These are phyloP conservation scores for Theristus sp. DNA, from an alignment of 2,888 invertebrate genomes.

Conservation along the genomic window DNA sequence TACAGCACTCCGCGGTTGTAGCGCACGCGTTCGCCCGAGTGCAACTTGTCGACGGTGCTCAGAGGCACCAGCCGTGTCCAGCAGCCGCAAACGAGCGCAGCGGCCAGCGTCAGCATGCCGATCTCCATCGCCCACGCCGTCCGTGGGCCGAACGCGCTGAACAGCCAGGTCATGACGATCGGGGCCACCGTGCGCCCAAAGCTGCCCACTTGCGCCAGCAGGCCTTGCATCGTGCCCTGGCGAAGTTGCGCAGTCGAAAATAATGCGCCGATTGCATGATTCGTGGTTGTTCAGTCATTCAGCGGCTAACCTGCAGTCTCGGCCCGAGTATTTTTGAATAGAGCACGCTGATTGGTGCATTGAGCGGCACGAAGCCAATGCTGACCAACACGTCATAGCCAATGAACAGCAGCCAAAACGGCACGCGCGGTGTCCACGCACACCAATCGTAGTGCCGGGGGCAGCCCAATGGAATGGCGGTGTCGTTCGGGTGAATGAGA, in stretches of 20 bases:
- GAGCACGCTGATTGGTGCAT: not conserved
- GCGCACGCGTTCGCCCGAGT: not conserved
- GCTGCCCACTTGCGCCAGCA: not conserved
- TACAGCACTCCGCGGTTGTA: not conserved
- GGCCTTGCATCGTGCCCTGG: no score
- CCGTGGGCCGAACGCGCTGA: not conserved
- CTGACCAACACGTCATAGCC: not conserved
- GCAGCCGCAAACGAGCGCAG: not conserved
- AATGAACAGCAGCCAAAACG: not conserved
- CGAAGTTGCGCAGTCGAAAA: no score
- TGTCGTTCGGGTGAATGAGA: not conserved
- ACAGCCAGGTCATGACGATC: not conserved
- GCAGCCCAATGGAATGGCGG: not conserved
- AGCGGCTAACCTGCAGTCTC: not conserved
- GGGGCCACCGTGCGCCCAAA: not conserved
- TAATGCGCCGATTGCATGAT: no score
- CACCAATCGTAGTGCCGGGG: not conserved
- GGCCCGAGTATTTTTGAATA: not conserved
- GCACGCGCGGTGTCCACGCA: not conserved
- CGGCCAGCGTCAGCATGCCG: not conserved
- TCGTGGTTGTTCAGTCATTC: no score
- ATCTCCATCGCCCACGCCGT: not conserved
- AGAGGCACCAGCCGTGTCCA: not conserved
- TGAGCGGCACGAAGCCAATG: not conserved
- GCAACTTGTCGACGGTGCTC: not conserved